Base-by-base conservation (phyloP, 2,797 vertebrate genomes). In the Odontamblyopus lacepedii region DNA sequence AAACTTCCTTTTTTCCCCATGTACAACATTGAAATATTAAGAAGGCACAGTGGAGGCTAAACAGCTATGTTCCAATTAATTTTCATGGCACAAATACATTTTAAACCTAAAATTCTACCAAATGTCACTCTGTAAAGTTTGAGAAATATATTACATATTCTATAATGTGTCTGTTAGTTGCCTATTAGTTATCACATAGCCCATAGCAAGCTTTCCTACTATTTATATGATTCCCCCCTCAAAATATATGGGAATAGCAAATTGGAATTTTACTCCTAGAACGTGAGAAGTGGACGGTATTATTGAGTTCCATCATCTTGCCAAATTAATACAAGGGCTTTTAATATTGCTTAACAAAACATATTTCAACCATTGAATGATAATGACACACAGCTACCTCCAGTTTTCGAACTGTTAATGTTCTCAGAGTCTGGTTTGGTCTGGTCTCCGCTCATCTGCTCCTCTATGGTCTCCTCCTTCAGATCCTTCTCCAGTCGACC, bases 331-430 rank as follows among this genome's bases (percentile, higher is more conserved):
- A 48, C 44, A 15, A 48, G 44, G 44, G 11, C 44, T 48, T 48
- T 48, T 48, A 48, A 15, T 48, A 48, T 15, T 16, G 15, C 13
- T 4, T 48, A 48, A 3, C 4, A 48, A 48, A 48, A 48, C 44
- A 44, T 23, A 23, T 15, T 48, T 48, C 4, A 55, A n/a, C 19
- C 51, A 7, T 8, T 55, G 18, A 55, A 55, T 55, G 44, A 48
- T 15, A 55, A 55, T 55, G 51, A 18, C 51, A 19, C 16, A 55
- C 18, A 19, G 18, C 92, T 95, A 98, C 96, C 96, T 95, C 57
- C 88, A 72, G 69, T 66, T 67, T 75, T 90, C 29, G 70, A 35
- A 19, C 16, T 72, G 26, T 87, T 77, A 4, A 48, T 68, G 79
- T 60, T 83, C 85, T 70, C 82, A 18, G 56, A 26, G 8, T 30